A percentile compares a stretch with the other conserved stretches of the same genome.
Conservation (phyloP, 64 coral and sea anemone species). For the Astreopora myriophthalma region DNA sequence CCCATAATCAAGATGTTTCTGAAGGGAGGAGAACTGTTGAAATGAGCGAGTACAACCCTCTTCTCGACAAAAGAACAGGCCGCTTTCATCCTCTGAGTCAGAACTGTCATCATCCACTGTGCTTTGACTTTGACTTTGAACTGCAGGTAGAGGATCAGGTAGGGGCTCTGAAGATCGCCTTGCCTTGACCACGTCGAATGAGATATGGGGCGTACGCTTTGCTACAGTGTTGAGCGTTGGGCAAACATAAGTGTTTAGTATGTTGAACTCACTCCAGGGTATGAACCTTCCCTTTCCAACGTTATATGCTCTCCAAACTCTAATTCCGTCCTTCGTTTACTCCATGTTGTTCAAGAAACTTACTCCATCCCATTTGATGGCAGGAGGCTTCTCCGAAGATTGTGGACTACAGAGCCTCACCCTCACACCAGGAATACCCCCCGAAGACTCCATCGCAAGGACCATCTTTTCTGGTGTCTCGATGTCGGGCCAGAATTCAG, state of each 20-base stretch:
- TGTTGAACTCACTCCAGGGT: conserved; percentile 1
- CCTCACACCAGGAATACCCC: conserved; percentile 28
- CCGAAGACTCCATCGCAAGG: conserved; percentile 27
- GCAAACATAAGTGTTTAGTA: neutral
- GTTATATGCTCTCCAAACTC: conserved; percentile 33
- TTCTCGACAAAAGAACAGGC: conserved; percentile 26
- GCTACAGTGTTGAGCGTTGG: conserved; percentile 14
- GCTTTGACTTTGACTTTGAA: neutral
- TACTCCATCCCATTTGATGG: conserved; percentile 15
- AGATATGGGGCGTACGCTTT: neutral
- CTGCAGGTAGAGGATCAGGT: neutral
- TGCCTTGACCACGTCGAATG: neutral
- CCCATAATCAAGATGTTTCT: conserved; percentile 45
- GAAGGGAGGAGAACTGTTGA: conserved; percentile 34
- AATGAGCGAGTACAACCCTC: conserved; percentile 34
- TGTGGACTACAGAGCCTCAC: neutral
- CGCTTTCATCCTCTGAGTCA: neutral
- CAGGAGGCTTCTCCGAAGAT: neutral
- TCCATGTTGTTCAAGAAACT: conserved; percentile 46
- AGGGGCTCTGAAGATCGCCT: neutral
- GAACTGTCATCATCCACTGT: conserved; percentile 6
- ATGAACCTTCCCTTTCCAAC: conserved; percentile 21
- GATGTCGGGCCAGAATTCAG: conserved; percentile 43
- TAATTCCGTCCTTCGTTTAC: conserved; percentile 19
- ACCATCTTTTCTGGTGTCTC: conserved; percentile 44